Conservation (phyloP, 2,888 invertebrate species). For the Drosophila kambysellisi region DNA sequence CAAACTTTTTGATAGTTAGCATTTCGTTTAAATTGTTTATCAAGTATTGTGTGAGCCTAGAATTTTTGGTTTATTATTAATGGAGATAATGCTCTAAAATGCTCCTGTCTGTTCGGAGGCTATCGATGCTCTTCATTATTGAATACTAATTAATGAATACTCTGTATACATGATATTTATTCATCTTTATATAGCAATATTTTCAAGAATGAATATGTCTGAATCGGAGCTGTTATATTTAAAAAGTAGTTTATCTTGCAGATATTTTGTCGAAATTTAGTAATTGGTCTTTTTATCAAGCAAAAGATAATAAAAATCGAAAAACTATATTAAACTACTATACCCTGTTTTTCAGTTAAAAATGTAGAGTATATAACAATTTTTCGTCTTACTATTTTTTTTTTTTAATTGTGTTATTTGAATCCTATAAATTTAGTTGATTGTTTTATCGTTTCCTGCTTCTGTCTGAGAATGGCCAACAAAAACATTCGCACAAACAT, state of each 20-base stretch:
- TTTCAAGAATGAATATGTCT: neutral
- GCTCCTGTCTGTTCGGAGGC: neutral
- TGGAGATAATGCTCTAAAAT: neutral
- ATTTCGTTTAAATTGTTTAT: neutral
- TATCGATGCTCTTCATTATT: neutral
- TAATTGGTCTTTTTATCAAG: neutral
- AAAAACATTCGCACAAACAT: neutral
- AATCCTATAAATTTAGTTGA: neutral
- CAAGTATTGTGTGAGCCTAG: neutral
- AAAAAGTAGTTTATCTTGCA: neutral
- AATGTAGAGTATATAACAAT: neutral
- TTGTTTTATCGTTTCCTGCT: neutral
- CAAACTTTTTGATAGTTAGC: neutral
- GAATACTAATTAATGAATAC: no score
- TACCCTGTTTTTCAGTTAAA: neutral
- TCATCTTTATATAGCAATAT: neutral
- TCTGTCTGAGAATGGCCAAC: neutral
- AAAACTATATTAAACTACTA: neutral
- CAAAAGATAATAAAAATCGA: neutral
- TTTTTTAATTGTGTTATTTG: neutral
- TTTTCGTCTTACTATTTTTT: neutral
- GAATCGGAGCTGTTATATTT: neutral
- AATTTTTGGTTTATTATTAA: neutral
- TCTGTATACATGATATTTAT: neutral
- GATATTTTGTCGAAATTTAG: neutral